phyloP scores from a whole-genome alignment of 1,140 invertebrate species.

The Drosophila mauritiana region DNA sequence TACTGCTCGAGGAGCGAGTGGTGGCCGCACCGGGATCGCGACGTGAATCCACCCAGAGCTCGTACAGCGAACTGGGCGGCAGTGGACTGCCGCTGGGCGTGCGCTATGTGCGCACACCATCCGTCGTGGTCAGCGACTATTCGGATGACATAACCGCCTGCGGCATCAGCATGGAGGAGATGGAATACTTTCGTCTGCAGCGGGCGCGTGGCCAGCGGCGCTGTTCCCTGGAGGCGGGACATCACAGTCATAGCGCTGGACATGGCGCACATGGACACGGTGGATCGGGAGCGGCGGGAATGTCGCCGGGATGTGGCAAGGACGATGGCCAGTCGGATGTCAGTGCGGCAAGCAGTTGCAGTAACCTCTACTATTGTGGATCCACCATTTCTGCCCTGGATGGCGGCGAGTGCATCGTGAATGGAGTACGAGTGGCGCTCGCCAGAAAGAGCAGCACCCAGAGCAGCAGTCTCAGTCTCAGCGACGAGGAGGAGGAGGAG shows the following conservation, averaged over 20 bases:
- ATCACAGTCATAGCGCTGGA: conserved; percentile 29
- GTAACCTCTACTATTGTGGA: conserved; percentile 87
- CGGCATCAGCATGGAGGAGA: conserved; percentile 88
- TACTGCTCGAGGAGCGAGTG: conserved; percentile 78
- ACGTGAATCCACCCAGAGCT: conserved; percentile 80
- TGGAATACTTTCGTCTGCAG: conserved; percentile 87
- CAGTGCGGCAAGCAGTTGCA: conserved; percentile 88
- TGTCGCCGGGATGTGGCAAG: conserved; percentile 46
- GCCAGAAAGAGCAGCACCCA: conserved; percentile 87
- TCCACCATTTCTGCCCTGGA: conserved; percentile 86
- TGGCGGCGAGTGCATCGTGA: conserved; percentile 85
- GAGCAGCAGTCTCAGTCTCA: conserved; percentile 88
- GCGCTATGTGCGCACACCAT: conserved; percentile 90
- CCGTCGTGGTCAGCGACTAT: conserved; percentile 93
- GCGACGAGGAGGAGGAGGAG: conserved; percentile 87
- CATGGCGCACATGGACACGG: conserved; percentile 36
- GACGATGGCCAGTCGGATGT: conserved; percentile 85
- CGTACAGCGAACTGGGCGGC: conserved; percentile 62
- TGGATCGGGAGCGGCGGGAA: conserved; percentile 28
- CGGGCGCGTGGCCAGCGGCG: conserved; percentile 80
- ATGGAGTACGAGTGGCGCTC: conserved; percentile 83
- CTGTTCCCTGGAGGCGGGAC: conserved; percentile 73
- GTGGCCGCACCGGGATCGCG: conserved; percentile 66
- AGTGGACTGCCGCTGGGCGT: conserved; percentile 58
- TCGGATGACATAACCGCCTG: conserved; percentile 89